Evolutionary conservation across 2,113 vertebrate species (phyloP), one percentile per base, ranked within the genome.

Genomic region (Corydoras maculifer): DNA sequence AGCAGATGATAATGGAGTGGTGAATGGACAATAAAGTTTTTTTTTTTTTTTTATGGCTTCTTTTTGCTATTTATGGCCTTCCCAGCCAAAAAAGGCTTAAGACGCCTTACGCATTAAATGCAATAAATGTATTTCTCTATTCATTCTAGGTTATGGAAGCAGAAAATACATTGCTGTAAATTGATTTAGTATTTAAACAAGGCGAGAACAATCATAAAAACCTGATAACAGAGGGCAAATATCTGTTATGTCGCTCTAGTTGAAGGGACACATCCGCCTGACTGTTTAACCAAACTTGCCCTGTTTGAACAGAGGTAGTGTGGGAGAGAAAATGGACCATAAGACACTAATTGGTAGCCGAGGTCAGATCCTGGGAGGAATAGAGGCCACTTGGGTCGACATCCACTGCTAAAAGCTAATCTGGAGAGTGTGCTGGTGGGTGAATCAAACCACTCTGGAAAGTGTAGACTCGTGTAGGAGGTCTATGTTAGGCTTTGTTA

Each of bases 271-370:
- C 66, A 43, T 43, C 62, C 70, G 69, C 69, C 57, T 48, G 65
- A 48, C 48, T 25, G 7, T 66, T 78, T 65, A 75, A 68, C 75
- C 69, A 82, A 77, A 69, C 70, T 58, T 49, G 68, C 32, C 50
- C 62, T 48, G 54, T 69, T 35, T 68, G 64, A 69, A 55, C 54
- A 30, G 66, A 49, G 72, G 12, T 51, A 49, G 53, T n/a, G 53
- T 50, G 70, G 7, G 65, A 53, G 64, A 25, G 60, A 68, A 18
- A 35, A 59, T 43, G n/a, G 35, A 14, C 35, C 69, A 5, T 31
- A 18, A 58, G 73, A 66, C 62, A 35, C 75, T 81, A 84, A 84
- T 84, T 82, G 82, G 77, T 72, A 63, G 72, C 65, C 35, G 57
- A 72, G 82, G 80, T 82, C 82, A 78, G 48, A 72, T 70, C 78